A percentile compares a stretch with the other conserved stretches of the same genome.
Conservation (phyloP, 2,888 invertebrate genomes). For the Cephus nigrinus region DNA sequence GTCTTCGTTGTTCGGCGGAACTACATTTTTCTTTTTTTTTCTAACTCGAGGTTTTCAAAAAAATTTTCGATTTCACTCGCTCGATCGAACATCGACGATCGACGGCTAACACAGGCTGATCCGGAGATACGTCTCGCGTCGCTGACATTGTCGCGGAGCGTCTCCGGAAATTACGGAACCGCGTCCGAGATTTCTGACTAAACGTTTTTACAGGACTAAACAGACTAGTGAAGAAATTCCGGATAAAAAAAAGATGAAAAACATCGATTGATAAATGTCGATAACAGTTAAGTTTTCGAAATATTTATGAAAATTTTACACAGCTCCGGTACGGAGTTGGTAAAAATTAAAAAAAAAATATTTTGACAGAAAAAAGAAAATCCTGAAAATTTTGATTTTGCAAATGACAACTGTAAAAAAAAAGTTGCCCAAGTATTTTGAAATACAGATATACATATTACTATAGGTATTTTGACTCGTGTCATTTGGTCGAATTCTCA, state of each 20-base stretch:
- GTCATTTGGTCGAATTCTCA: neutral
- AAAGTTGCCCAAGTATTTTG: neutral
- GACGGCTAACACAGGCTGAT: neutral
- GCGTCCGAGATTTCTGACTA: neutral
- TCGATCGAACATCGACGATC: neutral
- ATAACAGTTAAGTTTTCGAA: no score
- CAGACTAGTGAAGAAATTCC: neutral
- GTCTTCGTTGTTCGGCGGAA: neutral
- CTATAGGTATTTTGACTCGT: neutral
- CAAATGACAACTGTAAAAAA: neutral
- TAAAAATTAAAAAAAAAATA: no score
- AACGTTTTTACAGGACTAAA: neutral
- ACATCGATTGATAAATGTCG: neutral
- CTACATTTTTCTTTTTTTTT: neutral
- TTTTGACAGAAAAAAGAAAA: no score
- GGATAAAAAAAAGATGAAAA: neutral
- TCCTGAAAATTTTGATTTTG: no score
- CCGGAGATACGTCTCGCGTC: neutral
- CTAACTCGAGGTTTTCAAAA: neutral
- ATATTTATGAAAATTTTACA: no score
- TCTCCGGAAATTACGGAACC: neutral
- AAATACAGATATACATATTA: neutral
- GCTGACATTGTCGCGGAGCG: neutral
- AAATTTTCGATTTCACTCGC: neutral
- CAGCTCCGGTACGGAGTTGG: no score